Conservation (phyloP, 2,888 invertebrate species). For the Stegophylla sp. region DNA sequence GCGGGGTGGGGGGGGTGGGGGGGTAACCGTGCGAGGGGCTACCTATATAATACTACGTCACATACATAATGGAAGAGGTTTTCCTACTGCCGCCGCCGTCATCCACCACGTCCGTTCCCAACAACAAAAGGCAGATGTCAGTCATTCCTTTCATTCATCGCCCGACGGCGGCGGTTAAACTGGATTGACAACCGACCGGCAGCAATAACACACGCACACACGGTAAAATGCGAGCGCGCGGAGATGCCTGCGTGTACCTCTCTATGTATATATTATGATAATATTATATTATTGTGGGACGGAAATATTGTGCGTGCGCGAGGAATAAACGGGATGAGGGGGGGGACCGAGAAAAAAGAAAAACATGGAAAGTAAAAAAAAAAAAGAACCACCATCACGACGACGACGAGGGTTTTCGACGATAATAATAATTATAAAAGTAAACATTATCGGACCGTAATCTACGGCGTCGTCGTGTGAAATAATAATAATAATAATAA, state of each 20-base stretch:
- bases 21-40: neutral
- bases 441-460: conserved; percentile 17
- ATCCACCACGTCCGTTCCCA: neutral
- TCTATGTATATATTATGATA: neutral
- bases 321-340: neutral
- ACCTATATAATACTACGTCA: conserved; percentile 9
- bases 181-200: conserved; percentile 47
- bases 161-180: conserved; percentile 17
- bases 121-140: conserved; percentile 54
- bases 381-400: conserved; percentile 11
- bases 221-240: neutral
- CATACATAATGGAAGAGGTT: too few relatives aligned
- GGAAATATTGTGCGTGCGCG: neutral
- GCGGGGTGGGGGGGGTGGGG: neutral
- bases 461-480: neutral
- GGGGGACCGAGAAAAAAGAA: neutral
- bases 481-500: neutral
- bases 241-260: neutral
- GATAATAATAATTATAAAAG: conserved; percentile 32
- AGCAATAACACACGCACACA: neutral
- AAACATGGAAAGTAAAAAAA: neutral
- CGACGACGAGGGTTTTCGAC: conserved; percentile 6
- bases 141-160: conserved; percentile 47
- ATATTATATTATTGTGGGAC: too few relatives aligned
- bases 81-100: neutral